Evolutionary conservation across 2,797 vertebrate species (phyloP).

Genomic region (Coregonus sp.): DNA sequence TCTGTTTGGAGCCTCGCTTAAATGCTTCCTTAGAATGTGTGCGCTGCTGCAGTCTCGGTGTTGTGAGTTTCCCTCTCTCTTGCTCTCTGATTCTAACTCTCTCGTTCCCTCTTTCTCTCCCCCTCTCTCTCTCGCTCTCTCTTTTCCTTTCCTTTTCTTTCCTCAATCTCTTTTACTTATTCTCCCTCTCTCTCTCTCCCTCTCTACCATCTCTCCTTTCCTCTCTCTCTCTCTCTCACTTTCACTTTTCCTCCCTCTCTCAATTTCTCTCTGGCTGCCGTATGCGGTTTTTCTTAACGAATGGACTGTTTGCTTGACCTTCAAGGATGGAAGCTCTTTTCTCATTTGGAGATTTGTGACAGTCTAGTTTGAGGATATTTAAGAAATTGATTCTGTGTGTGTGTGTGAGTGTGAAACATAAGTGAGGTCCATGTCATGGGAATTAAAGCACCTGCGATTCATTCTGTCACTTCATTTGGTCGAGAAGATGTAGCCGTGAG

Average conservation of each 20-base stretch:
- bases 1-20: background rate
- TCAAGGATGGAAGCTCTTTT: conserved; percentile 25
- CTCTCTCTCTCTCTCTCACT: background rate
- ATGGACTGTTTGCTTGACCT: conserved; percentile 37
- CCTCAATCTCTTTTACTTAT: background rate
- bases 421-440: too few relatives aligned
- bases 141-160: background rate
- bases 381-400: background rate
- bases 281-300: conserved; percentile 46
- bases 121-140: background rate
- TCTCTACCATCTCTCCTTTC: background rate
- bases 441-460: background rate
- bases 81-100: background rate
- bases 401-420: background rate
- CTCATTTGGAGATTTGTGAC: conserved; percentile 30
- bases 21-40: background rate
- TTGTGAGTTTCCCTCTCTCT: background rate
- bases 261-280: background rate
- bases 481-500: background rate
- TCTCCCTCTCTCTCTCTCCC: background rate
- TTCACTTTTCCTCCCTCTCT: background rate
- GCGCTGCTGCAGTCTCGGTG: background rate
- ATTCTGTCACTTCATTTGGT: background rate
- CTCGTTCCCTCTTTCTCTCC: background rate
- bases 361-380: conserved; percentile 24